Base-by-base conservation (phyloP, 2,888 invertebrate genomes). In the Caenorhabditis angaria region DNA sequence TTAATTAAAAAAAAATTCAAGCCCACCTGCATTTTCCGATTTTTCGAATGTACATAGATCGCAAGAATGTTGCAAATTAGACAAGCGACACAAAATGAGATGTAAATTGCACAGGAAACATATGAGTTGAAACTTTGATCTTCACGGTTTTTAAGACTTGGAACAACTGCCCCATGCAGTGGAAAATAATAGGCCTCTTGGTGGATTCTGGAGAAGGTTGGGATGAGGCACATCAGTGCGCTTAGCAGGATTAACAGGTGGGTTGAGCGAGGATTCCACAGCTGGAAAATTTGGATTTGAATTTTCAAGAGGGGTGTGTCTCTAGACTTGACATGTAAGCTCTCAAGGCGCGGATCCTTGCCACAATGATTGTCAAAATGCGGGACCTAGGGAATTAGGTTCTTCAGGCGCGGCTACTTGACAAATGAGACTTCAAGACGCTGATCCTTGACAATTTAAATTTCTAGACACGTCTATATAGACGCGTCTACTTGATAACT, bases 111-210 rank as follows among this genome's bases (percentile, higher is more conserved):
- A 18, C 73, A 73, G 0, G 78, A 68, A 41, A 78, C 65, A 27
- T 64, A 59, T 12, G 78, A 78, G 53, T 75, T 77, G 62, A 55
- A 74, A 70, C 8, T 53, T 6, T 1, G 32, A 59, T 5, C 2
- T 8, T 28, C 28, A 18, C 20, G 10, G 56, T 51, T 24, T 51
- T 3, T 24, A 51, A 51, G 22, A 51, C n/a, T n/a, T n/a, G n/a
- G n/a, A n/a, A n/a, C n/a, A n/a, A n/a, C n/a, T n/a, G n/a, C n/a
- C n/a, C n/a, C n/a, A n/a, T n/a, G n/a, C n/a, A n/a, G n/a, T n/a
- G n/a, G n/a, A n/a, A n/a, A n/a, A n/a, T n/a, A n/a, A n/a, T 35
- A 67, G 4, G 78, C 64, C 28, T 66, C 72, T 58, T 78, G 78
- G 14, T 70, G 59, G 27, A 70, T 28, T 14, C 78, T 65, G 18